Base-by-base conservation (phyloP, 2,888 invertebrate genomes). In the Hirtodrosophila confusa region DNA sequence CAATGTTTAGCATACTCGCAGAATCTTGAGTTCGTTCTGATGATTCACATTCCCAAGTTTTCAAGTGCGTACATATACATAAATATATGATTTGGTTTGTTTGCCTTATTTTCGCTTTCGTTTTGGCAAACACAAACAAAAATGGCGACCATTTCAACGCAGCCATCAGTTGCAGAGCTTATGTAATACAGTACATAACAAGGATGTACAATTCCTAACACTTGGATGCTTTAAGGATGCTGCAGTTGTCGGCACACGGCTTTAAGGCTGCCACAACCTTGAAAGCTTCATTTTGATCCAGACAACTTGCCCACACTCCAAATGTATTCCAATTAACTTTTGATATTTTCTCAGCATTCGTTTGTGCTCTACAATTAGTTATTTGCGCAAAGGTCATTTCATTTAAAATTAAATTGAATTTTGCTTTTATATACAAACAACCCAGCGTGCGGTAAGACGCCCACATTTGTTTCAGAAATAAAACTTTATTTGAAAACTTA, bases 311-410 rank as follows among this genome's bases (percentile, higher is more conserved):
- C n/a, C 6, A 33, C 17, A 17, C 17, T 17, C 2, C 17, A 17
- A 17, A 27, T 27, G 27, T 6, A 27, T 53, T 68, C 60, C 24
- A 69, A 69, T 69, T 69, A 48, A 40, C 24, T 43, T 49, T 54
- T 49, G 9, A 36, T 40, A 47, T 37, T 29, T 41, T 35, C 10
- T 12, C 23, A 27, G 35, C 17, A 12, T 43, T 40, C 4, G 17
- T 39, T 17, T 43, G 17, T 17, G 17, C 33, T 9, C 23, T 17
- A 35, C 7, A 49, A 60, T 48, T 47, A 36, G 43, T 60, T 68
- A 33, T 48, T n/a, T 35, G 9, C 8, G 7, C 37, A 9, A 9
- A 12, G 4, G 6, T 4, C 17, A 45, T 31, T 10, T 35, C 8
- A 9, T 8, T 33, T n/a, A 41, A 10, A 17, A 11, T 31, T 36